A percentile compares a stretch with the other conserved stretches of the same genome.
phyloP scores from a whole-genome alignment of 2,113 vertebrate species.

The Mionectes macconnelli region DNA sequence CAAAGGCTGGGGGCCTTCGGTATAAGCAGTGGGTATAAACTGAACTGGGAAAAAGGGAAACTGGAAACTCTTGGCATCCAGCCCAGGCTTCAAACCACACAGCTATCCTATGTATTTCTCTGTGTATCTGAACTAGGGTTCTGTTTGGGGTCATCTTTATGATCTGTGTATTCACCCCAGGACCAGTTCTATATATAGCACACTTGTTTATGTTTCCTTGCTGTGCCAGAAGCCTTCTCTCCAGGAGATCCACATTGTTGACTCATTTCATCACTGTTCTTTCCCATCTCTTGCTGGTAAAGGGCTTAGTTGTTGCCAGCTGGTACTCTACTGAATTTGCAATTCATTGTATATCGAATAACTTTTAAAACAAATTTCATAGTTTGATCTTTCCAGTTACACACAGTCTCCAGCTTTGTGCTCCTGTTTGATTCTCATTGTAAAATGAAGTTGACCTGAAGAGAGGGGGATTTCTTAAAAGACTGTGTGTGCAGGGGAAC shows the following conservation, averaged over 20 bases:
- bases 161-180: neutral
- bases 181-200: neutral
- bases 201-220: constrained; percentile 11
- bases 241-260: neutral
- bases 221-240: neutral
- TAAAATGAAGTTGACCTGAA: neutral
- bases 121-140: neutral
- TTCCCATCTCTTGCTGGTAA: neutral
- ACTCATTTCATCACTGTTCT: neutral
- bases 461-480: neutral
- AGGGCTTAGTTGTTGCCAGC: neutral
- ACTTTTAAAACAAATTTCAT: neutral
- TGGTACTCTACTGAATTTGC: neutral
- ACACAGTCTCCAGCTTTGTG: neutral
- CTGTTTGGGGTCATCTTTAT: constrained; percentile 14
- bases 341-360: neutral
- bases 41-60: neutral
- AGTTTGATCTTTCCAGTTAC: neutral
- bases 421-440: neutral
- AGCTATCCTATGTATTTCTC: neutral
- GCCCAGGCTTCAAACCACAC: constrained; percentile 15
- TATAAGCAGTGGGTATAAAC: neutral
- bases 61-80: neutral
- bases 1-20: accelerated
- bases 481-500: neutral